Conservation (phyloP, 2,888 invertebrate species). For the Euzetes globulus region DNA sequence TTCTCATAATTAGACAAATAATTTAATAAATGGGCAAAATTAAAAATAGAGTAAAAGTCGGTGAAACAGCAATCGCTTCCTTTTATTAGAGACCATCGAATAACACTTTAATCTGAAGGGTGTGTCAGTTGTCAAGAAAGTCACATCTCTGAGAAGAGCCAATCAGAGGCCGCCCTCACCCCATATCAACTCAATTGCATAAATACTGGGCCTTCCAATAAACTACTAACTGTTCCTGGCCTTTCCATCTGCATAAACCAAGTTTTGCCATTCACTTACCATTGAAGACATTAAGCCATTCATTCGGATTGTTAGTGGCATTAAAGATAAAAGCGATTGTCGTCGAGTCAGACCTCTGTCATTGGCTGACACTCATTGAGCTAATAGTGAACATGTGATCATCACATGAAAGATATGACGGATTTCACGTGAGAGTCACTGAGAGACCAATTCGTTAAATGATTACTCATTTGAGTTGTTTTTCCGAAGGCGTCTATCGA, state of each 20-base stretch:
- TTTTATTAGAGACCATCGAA: neutral
- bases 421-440: constrained; percentile 11
- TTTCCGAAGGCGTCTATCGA: too few relatives aligned
- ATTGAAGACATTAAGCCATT: neutral
- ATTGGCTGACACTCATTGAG: neutral
- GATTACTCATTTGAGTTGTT: neutral
- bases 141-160: constrained; percentile 5
- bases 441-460: neutral
- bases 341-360: neutral
- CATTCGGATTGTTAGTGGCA: neutral
- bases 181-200: neutral
- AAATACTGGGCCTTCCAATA: neutral
- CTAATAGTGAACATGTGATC: constrained; percentile 1
- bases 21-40: neutral
- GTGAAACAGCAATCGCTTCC: neutral
- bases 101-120: neutral
- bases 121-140: constrained; percentile 18
- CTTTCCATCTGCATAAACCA: neutral
- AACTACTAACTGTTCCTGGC: neutral
- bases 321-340: neutral
- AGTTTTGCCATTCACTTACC: neutral
- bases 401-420: constrained; percentile 14
- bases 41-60: constrained; percentile 10
- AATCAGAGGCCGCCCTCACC: neutral
- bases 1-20: neutral